Evolutionary conservation across 2,113 vertebrate genomes (phyloP), one percentile per base, ranked within the genome.

Genomic region (Entomyzon cyanotis): DNA sequence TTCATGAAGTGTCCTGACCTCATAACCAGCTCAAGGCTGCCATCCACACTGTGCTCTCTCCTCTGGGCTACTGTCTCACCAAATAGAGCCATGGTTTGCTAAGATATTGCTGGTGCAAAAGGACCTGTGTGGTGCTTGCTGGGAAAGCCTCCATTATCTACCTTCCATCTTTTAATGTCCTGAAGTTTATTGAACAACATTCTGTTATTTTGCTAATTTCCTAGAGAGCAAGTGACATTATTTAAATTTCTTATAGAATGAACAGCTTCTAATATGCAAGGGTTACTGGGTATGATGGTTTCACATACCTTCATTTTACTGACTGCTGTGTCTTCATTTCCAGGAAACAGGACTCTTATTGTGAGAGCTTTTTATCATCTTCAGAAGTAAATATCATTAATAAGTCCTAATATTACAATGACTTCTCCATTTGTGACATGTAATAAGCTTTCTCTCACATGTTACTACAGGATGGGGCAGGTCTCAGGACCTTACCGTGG

Each of bases 11-110:
- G 15, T 71, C 41, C 42, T 3, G 3, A n/a, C 49, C 15, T 5
- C 44, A 63, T 74, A 63, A 74, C 9, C 24, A 64, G 46, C 71
- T 77, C 15, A 37, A 58, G 22, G n/a, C n/a, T 80, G 7, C 24
- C 44, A 64, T 0, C 24, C 37, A 13, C 41, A 4, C 24, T 35
- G 15, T 60, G 5, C 56, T 69, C 33, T 50, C 23, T 25, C 47
- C 52, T 63, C 30, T 65, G 59, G 33, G 53, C 59, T 64, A 1
- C 19, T 76, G 25, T 41, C 64, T 78, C 42, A 19, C 18, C 63
- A 47, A 47, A 33, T 15, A 11, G 17, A 53, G 20, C 60, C 0
- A 0, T 15, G 31, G 24, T 15, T 47, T 73, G 27, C 35, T 31
- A 27, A 85, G 65, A 19, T 0, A 0, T 49, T 60, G 37, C 41